phyloP scores from a whole-genome alignment of 2,888 invertebrate genomes.

The Sinelater perroti region DNA sequence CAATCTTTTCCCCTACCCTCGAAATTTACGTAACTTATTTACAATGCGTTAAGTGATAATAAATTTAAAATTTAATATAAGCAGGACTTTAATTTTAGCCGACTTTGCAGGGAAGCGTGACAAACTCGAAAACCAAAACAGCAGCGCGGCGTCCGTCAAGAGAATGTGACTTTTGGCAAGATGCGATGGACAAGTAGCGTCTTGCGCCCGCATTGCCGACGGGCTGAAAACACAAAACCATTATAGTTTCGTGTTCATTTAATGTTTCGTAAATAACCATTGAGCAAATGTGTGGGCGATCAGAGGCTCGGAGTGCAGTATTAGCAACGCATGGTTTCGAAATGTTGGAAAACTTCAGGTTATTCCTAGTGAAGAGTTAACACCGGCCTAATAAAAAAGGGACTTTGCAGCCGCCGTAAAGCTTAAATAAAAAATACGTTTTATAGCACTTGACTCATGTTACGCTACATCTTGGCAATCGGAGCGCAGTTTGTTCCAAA shows the following conservation, averaged over 20 bases:
- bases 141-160: slow-evolving; percentile 19
- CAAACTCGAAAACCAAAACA: slow-evolving; percentile 21
- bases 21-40: too few species aligned
- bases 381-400: neutral
- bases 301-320: too few species aligned
- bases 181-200: slow-evolving; percentile 4
- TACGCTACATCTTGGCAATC: slow-evolving; percentile 8
- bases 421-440: slow-evolving; percentile 9
- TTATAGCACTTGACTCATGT: slow-evolving; percentile 10
- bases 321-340: too few species aligned
- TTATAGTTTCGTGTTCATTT: slow-evolving; percentile 2
- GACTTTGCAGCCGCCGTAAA: slow-evolving; percentile 5
- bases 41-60: too few species aligned
- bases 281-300: neutral
- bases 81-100: slow-evolving; percentile 26
- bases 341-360: neutral
- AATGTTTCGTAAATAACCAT: slow-evolving; percentile 9
- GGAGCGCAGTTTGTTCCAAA: neutral
- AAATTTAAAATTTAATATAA: slow-evolving; percentile 21
- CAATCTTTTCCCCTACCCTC: too few species aligned
- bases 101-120: slow-evolving; percentile 19
- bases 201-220: slow-evolving; percentile 4
- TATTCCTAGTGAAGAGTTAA: neutral
- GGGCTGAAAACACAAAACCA: slow-evolving; percentile 4
- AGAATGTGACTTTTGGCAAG: slow-evolving; percentile 30